Base-by-base conservation (phyloP, 2,888 invertebrate genomes). In the Parapristionchus giblindavisi region DNA sequence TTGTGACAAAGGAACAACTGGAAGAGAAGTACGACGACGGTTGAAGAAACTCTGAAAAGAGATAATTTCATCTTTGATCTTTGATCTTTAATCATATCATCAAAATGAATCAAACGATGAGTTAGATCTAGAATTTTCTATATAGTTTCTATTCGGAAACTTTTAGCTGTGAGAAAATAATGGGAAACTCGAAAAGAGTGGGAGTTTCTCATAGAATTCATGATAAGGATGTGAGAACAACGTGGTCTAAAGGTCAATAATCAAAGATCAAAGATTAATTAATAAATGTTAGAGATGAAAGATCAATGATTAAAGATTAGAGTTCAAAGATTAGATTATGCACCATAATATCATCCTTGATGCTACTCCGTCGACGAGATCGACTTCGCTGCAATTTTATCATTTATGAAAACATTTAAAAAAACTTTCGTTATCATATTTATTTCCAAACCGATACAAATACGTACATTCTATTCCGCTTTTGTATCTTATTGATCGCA, bases 261-360 rank as follows among this genome's bases (percentile, higher is more conserved):
- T 43, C 43, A 5, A 36, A 21, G 40, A 2, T 6, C 3, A n/a
- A 27, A 40, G 1, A 61, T 5, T 40, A 40, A 40, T 24, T 0
- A 27, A 17, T 24, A 24, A n/a, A n/a, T n/a, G n/a, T n/a, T n/a
- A n/a, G n/a, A n/a, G n/a, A n/a, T n/a, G n/a, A n/a, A n/a, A n/a
- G n/a, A n/a, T n/a, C n/a, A n/a, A n/a, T 40, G 5, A 40, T 43
- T 17, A 43, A 43, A 8, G 8, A 43, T 43, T 43, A 43, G 8
- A 14, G 43, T 43, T 14, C 17, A 43, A 14, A 14, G 17, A 43
- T 43, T 43, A 54, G n/a, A 32, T 24, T 34, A n/a, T n/a, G n/a
- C n/a, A 71, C 70, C 38, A 48, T 29, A 8, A 71, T 71, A 34
- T 71, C 70, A 4, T 71, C 70, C 56, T 71, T 71, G 56, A 71